Percentiles rank a stretch among this genome's conserved stretches.
These are phyloP conservation scores for Heliconius ismenius DNA, from an alignment of 2,888 invertebrate species.

Conservation along the genomic window DNA sequence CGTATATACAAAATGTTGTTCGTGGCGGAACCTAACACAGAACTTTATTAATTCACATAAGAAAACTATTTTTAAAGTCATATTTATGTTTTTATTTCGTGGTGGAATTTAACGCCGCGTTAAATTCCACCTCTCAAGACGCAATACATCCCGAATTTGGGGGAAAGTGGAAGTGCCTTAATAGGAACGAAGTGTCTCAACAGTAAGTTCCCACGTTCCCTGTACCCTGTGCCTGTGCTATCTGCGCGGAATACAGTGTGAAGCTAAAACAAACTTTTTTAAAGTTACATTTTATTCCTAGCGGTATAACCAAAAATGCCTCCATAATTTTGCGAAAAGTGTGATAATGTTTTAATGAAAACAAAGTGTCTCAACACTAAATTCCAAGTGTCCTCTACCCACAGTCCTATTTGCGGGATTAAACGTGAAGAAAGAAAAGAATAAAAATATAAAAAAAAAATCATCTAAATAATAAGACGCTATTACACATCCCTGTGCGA, in stretches of 20 bases:
- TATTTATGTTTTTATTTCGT: too few species aligned
- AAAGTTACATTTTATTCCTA: background rate
- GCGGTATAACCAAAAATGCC: background rate
- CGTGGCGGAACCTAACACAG: too few species aligned
- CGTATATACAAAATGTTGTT: too few species aligned
- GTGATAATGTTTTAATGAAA: background rate
- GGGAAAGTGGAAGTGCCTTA: too few species aligned
- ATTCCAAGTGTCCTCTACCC: background rate
- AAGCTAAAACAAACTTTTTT: too few species aligned
- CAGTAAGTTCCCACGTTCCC: background rate
- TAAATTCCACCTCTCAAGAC: too few species aligned
- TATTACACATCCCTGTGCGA: conserved; percentile 47
- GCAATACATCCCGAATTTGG: too few species aligned
- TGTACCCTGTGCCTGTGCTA: background rate
- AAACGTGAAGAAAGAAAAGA: background rate
- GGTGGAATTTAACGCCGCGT: too few species aligned
- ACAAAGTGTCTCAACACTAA: background rate
- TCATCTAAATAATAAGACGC: conserved; percentile 25
- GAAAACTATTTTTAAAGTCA: too few species aligned
- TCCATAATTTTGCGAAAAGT: background rate
- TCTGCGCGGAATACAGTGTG: too few species aligned
- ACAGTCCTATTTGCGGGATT: background rate
- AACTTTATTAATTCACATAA: too few species aligned
- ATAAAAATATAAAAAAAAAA: background rate
- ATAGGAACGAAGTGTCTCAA: too few species aligned